Evolutionary conservation across 23 tunicate species (phyloP), one percentile per base, ranked within the genome.

Genomic region (Diplosoma virens): DNA sequence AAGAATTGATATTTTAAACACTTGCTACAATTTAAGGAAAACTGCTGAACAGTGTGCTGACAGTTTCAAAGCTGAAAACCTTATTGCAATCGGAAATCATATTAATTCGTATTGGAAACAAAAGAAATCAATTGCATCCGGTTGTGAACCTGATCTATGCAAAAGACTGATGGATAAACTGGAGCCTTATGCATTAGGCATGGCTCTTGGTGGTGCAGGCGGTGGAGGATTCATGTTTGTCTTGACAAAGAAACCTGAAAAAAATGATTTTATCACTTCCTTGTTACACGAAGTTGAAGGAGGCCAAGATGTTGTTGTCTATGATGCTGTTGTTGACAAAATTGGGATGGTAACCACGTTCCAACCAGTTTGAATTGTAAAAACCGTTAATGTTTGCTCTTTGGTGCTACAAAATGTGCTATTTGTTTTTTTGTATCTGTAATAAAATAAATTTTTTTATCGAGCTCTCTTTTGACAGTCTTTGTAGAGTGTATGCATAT

Each of bases 51-150:
- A 69, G 7, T 92, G 97, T 76, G 83, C 76, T 3, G 61, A 20
- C 7, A 81, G 93, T 4, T 70, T 85, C 34, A 41, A 71, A 37
- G 25, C 33, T 2, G 84, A 66, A 2, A 58, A 61, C 31, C 33
- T 86, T 2, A 47, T 31, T 1, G 67, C 59, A 21, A 64, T 92
- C 24, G 97, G 97, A 1, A 53, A 54, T 6, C 82, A 79, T 75
- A 78, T 92, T 9, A 71, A 80, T 45, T 71, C 58, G 24, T 92
- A 92, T 59, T 85, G 97, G 97, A 26, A 58, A 48, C 97, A 92
- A 66, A 92, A 92, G 59, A 92, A 92, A 47, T 29, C 81, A 1
- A 92, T 92, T 91, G 97, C 97, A 34, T 83, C 92, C n/a, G 97
- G 97, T 27, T 85, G 92, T 47, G 97, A 92, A 37, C 97, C 97